A percentile compares a stretch with the other conserved stretches of the same genome.
These are phyloP conservation scores for Leucophora obtusa DNA, from an alignment of 2,888 invertebrate species.

Conservation along the genomic window DNA sequence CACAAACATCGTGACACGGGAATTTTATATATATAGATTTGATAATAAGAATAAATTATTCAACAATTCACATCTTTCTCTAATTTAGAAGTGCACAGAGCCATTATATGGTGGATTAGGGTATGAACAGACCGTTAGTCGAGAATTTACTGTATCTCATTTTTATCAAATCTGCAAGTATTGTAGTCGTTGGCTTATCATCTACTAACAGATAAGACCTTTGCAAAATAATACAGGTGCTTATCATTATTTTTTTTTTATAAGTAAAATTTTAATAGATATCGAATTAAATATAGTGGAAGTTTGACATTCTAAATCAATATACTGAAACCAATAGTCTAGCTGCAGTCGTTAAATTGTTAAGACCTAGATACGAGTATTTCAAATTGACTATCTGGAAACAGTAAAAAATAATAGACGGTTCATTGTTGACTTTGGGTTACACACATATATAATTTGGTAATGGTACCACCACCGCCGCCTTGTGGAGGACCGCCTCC, in stretches of 20 bases:
- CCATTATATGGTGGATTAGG: too few species aligned
- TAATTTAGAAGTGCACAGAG: too few species aligned
- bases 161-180: slow-evolving; percentile 6
- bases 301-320: slow-evolving; percentile 16
- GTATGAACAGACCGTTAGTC: too few species aligned
- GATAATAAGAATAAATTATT: too few species aligned
- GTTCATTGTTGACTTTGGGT: not conserved
- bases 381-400: not conserved
- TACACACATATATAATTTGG: not conserved
- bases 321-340: slow-evolving; percentile 14
- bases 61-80: too few species aligned
- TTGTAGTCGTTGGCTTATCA: not conserved
- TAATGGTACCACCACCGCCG: slow-evolving; percentile 61
- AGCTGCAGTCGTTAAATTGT: not conserved
- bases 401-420: not conserved
- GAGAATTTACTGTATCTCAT: too few species aligned
- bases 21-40: too few species aligned
- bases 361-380: not conserved
- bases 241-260: not conserved
- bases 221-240: not conserved
- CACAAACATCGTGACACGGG: too few species aligned
- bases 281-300: not conserved
- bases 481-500: slow-evolving; percentile 31
- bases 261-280: not conserved
- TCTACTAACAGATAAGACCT: slow-evolving; percentile 25